Conservation (phyloP, 1,140 invertebrate genomes). For the Aphelinus certus region DNA sequence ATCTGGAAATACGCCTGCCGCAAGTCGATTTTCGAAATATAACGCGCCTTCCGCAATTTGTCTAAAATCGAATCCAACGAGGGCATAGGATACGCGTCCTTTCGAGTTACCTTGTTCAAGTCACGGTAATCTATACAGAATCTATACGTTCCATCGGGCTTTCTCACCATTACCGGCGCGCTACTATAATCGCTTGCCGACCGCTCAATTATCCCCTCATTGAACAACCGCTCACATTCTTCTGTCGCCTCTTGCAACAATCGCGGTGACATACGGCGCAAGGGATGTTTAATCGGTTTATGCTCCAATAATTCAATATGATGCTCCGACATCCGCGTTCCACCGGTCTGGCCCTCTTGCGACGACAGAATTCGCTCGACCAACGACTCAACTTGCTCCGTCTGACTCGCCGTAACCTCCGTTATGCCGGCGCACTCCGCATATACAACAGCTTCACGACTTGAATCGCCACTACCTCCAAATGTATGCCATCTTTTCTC, state of each 20-base stretch:
- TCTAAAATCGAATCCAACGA: too few relatives aligned
- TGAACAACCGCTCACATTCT: slow-evolving; percentile 43
- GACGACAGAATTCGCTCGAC: too few relatives aligned
- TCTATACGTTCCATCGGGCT: slow-evolving; percentile 16
- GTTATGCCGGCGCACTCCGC: neutral
- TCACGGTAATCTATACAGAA: slow-evolving; percentile 32
- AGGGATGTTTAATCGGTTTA: neutral
- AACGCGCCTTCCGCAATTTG: too few relatives aligned
- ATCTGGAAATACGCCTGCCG: too few relatives aligned
- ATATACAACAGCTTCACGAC: neutral
- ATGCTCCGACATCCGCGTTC: too few relatives aligned
- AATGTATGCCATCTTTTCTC: neutral
- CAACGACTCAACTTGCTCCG: too few relatives aligned
- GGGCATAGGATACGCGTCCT: slow-evolving; percentile 25
- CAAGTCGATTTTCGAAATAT: too few relatives aligned
- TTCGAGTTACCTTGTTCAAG: slow-evolving; percentile 7
- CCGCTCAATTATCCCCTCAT: slow-evolving; percentile 45
- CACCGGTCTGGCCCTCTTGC: too few relatives aligned
- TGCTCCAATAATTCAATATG: too few relatives aligned
- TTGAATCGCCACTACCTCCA: neutral
- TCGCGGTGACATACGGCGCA: slow-evolving; percentile 4
- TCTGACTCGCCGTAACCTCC: too few relatives aligned
- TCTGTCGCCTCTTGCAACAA: slow-evolving; percentile 9
- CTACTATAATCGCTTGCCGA: slow-evolving; percentile 48
- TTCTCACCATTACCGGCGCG: slow-evolving; percentile 37